Evolutionary conservation across 1,140 invertebrate species (phyloP), one percentile per base, ranked within the genome.

Genomic region (Mycetomoellerius zeteki): DNA sequence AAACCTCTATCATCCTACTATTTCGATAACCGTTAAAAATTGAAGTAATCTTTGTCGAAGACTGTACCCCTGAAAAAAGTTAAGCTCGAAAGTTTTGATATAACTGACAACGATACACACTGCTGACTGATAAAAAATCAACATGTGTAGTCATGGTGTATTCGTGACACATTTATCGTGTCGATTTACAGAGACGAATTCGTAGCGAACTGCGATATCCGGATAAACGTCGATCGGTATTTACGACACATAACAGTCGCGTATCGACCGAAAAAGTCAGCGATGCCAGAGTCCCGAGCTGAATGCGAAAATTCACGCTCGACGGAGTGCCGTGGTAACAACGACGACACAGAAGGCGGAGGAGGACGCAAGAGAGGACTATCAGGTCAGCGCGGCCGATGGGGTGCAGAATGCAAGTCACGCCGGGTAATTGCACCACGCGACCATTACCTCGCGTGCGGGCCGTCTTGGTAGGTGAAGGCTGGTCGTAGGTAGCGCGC

Each of bases 321-420:
- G 78, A 47, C 67, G 72, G 71, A 77, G 87, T 78, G 85, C 62
- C 78, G 72, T 75, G 58, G 65, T 54, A 78, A 85, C 73, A 81
- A 88, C 75, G 71, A 60, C 43, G 58, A n/a, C 75, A 64, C 85
- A 19, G 47, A 54, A 62, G 64, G 47, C 50, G 76, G 47, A 24
- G 75, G 67, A 89, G 87, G 82, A 89, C 89, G 78, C 80, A 33
- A 89, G 87, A 86, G 88, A 65, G 86, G 86, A 93, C 91, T 92
- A 89, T 77, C 91, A 80, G 89, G 89, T 91, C 91, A 88, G 89
- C 67, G 75, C 65, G 86, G 54, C 76, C 85, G 56, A 58, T 80
- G 89, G 93, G 92, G 92, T 92, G 85, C 76, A 89, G 72, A 91
- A 78, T 92, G 94, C 94, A 93, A 95, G 94, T 95, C 94, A 95